Percentiles rank a stretch among this genome's conserved stretches.
Evolutionary conservation across 2,888 invertebrate species (phyloP).

Genomic region (Amiota communis): DNA sequence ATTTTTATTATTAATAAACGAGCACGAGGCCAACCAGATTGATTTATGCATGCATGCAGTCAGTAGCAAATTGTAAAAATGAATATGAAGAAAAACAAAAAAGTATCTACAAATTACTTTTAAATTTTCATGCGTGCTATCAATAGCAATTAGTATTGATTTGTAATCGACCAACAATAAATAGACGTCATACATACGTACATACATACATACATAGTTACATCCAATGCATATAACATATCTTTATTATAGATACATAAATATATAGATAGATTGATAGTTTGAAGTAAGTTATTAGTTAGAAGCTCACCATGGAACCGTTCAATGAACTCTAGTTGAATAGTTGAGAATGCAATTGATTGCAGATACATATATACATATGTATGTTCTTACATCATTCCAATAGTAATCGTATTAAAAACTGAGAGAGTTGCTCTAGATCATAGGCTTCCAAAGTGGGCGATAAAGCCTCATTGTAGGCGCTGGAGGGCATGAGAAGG

Average conservation of each 20-base stretch:
- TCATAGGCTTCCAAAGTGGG: no score
- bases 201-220: no score
- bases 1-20: not conserved
- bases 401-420: no score
- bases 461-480: no score
- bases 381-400: no score
- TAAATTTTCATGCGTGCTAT: not conserved
- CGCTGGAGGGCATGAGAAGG: no score
- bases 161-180: not conserved
- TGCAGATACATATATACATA: no score
- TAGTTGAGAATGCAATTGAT: no score
- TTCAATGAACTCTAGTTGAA: not conserved
- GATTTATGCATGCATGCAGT: not conserved
- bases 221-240: no score
- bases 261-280: not conserved
- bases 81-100: not conserved
- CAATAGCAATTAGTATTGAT: constrained; percentile 6
- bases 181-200: no score
- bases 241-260: not conserved
- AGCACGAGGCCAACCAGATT: constrained; percentile 9
- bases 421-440: no score
- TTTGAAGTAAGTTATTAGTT: not conserved
- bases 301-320: not conserved
- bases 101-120: not conserved
- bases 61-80: not conserved